phyloP scores from a whole-genome alignment of 1,140 invertebrate genomes.

The Glomeris maerens region DNA sequence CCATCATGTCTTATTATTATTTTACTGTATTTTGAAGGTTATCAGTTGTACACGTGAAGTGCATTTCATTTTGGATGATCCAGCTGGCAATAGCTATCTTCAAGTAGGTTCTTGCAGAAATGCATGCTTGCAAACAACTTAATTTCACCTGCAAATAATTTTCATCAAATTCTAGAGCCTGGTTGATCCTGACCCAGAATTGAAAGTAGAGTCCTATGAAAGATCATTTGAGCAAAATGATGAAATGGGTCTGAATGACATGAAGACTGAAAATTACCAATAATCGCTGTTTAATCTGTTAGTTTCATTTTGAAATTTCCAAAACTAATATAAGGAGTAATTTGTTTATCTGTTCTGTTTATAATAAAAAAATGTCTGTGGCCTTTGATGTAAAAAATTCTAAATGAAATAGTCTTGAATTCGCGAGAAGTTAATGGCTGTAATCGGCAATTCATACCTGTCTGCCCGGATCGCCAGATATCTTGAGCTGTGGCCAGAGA shows the following conservation, averaged over 20 bases:
- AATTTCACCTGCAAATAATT: constrained; percentile 10
- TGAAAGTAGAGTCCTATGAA: constrained; percentile 67
- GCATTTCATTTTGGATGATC: constrained; percentile 82
- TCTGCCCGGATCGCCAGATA: too few relatives aligned
- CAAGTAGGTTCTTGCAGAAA: constrained; percentile 36
- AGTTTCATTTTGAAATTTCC: too few relatives aligned
- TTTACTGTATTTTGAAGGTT: constrained; percentile 13
- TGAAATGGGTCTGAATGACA: constrained; percentile 87
- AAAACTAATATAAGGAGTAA: too few relatives aligned
- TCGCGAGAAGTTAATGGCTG: too few relatives aligned
- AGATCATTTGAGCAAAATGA: constrained; percentile 86
- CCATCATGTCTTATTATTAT: constrained; percentile 11
- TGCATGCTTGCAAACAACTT: constrained; percentile 1
- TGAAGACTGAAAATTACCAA: constrained; percentile 76
- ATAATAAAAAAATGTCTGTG: too few relatives aligned
- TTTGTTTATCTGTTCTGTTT: too few relatives aligned
- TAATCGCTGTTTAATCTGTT: too few relatives aligned
- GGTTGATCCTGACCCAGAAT: constrained; percentile 50
- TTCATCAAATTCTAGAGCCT: constrained; percentile 54
- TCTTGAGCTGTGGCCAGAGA: too few relatives aligned
- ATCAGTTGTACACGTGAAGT: constrained; percentile 44
- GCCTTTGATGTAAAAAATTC: too few relatives aligned
- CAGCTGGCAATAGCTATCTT: constrained; percentile 92
- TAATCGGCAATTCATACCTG: too few relatives aligned
- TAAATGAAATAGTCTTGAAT: too few relatives aligned